Percentiles rank a stretch among this genome's conserved stretches.
Evolutionary conservation across 2,113 vertebrate genomes (phyloP).

Genomic region (Gallinago jamesoni): DNA sequence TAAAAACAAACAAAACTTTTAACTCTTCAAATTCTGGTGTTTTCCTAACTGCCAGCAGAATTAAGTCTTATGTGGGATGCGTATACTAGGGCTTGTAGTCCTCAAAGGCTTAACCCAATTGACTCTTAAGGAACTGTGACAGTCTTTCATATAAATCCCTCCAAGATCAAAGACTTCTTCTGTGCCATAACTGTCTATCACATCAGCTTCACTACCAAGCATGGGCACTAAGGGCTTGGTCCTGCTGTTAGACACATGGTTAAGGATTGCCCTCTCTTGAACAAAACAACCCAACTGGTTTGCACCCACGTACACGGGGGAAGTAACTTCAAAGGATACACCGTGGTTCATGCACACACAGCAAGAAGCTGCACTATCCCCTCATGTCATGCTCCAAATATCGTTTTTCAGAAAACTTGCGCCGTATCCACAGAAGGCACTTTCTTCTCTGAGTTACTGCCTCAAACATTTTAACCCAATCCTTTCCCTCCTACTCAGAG

Average conservation of each 20-base stretch:
- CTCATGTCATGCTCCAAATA: not conserved
- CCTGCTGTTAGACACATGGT: not conserved
- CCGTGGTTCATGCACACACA: not conserved
- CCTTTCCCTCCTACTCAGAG: not conserved
- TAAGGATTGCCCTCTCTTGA: not conserved
- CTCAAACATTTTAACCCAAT: not conserved
- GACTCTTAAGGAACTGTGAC: conserved; percentile 18
- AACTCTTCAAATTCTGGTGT: not conserved
- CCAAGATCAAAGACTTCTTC: conserved; percentile 29
- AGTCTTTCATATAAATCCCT: not conserved
- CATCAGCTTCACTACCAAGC: not conserved
- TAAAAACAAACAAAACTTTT: not conserved
- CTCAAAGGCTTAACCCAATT: conserved; percentile 36
- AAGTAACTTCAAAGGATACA: conserved; percentile 28
- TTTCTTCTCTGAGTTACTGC: not conserved
- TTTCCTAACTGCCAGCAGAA: not conserved
- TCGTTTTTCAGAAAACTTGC: not conserved
- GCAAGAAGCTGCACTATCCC: not conserved
- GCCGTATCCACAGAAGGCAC: not conserved
- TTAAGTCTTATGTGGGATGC: not conserved
- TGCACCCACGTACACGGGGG: not conserved
- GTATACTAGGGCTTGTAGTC: not conserved
- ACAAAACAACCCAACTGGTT: not conserved
- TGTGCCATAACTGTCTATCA: not conserved
- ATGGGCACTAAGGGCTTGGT: not conserved